These are phyloP conservation scores for Urocynchramus pylzowi DNA, from an alignment of 2,113 vertebrate species.

Conservation along the genomic window DNA sequence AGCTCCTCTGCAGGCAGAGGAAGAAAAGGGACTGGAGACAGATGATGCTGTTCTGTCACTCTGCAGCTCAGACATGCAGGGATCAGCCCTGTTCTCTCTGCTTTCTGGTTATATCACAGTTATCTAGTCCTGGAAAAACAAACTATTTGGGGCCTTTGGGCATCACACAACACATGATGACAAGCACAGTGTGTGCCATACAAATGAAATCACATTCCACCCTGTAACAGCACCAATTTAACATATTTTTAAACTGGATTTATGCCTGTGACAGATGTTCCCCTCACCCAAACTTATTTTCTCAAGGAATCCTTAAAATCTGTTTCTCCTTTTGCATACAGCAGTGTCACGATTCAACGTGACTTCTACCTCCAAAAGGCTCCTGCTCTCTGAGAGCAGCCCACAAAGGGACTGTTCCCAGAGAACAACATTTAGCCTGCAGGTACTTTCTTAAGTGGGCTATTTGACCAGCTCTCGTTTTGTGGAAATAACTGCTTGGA, in stretches of 20 bases:
- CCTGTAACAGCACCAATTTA: neutral
- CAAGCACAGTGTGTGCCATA: neutral
- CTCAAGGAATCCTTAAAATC: neutral
- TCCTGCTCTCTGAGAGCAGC: neutral
- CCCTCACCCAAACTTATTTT: neutral
- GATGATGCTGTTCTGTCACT: neutral
- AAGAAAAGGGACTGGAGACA: neutral
- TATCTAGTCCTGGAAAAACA: neutral
- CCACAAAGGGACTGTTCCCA: neutral
- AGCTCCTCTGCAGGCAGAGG: neutral
- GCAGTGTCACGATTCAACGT: neutral
- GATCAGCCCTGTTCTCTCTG: neutral
- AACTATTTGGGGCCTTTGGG: neutral
- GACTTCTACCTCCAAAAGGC: neutral
- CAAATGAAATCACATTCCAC: neutral
- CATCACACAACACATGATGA: neutral
- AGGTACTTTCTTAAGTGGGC: constrained; percentile 1
- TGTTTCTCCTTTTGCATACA: neutral
- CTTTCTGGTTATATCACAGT: neutral
- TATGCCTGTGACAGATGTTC: neutral
- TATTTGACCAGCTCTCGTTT: neutral
- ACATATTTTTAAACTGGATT: neutral
- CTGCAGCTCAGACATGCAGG: neutral
- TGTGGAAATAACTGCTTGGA: neutral
- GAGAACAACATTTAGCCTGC: neutral